Evolutionary conservation across 2,888 invertebrate genomes (phyloP), one percentile per base, ranked within the genome.

Genomic region (Hofmannophila pseudospretella): DNA sequence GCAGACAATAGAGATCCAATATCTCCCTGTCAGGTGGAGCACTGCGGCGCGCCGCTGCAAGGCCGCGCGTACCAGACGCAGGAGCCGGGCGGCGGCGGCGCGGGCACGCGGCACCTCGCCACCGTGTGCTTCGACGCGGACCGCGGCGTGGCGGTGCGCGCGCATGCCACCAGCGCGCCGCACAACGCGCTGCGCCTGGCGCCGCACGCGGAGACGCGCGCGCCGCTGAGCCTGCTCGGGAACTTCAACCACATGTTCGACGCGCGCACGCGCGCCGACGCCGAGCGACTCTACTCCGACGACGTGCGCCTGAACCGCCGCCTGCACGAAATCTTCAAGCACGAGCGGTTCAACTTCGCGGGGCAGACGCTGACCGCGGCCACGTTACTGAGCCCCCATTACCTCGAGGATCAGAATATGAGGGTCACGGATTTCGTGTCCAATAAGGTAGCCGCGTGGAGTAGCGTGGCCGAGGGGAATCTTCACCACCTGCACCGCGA

Each of bases 201-300:
- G 20, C 52, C 75, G 48, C 86, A 81, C 63, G 7, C 20, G 22
- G 70, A 74, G 23, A 42, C 11, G 35, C 26, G 35, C 27, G 54
- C 63, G 25, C 79, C 81, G 49, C 76, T 80, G 47, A 70, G 67
- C 43, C 54, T 87, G 43, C 67, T 87, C 49, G 85, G 82, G 52
- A 84, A 80, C 70, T 79, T 87, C 67, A 73, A 79, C 58, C 74
- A 76, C 49, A 80, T 85, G 85, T 81, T 86, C 66, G 86, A 85
- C 67, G 61, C 74, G 23, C 45, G 42, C 32, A 76, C 74, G 25
- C 66, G 80, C 7, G 56, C 36, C 49, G 76, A 68, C 54, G 80
- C 84, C 38, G 75, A 74, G 47, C 54, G 48, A 1, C 68, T 87
- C n/a, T 84, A 68, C 66, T 60, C 73, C 4, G 79, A 82, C 63